A percentile compares a stretch with the other conserved stretches of the same genome.
Evolutionary conservation across 2,113 vertebrate species (phyloP).

Genomic region (Chinchilla lanigera): DNA sequence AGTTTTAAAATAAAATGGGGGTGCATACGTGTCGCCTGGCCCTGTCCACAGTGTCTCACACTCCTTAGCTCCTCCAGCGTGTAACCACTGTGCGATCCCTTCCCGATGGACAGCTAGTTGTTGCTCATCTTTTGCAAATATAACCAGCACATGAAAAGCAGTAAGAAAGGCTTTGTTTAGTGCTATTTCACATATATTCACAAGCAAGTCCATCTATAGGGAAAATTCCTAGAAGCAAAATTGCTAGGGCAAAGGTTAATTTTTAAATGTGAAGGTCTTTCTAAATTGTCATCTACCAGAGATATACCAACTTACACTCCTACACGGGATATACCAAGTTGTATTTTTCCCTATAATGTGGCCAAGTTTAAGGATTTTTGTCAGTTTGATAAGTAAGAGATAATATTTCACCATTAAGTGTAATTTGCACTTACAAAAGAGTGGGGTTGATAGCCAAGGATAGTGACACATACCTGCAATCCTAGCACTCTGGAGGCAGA

Average conservation of each 20-base stretch:
- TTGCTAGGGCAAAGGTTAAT: not conserved
- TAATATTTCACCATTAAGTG: not conserved
- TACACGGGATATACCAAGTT: too few relatives aligned
- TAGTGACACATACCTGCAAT: not conserved
- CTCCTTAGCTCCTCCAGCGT: not conserved
- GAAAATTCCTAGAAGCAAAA: conserved; percentile 15
- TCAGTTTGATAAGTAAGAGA: not conserved
- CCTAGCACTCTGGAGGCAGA: not conserved
- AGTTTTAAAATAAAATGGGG: not conserved
- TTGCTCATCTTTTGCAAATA: conserved; percentile 6
- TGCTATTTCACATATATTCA: not conserved
- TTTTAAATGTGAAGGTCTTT: not conserved
- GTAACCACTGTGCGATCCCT: not conserved
- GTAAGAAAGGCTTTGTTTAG: not conserved
- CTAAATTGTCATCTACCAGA: not conserved
- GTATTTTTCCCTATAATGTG: not conserved
- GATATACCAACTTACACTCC: too few relatives aligned
- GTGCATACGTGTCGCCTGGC: not conserved
- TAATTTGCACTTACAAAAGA: conserved; percentile 12
- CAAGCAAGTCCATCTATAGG: not conserved
- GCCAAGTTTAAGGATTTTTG: not conserved
- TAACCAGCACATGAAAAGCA: not conserved
- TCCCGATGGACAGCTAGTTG: not conserved
- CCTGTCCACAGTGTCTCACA: not conserved
- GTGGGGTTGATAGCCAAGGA: not conserved